Percentiles rank a stretch among this genome's conserved stretches.
These are phyloP conservation scores for Betta splendens DNA, from an alignment of 2,797 vertebrate species.

Conservation along the genomic window DNA sequence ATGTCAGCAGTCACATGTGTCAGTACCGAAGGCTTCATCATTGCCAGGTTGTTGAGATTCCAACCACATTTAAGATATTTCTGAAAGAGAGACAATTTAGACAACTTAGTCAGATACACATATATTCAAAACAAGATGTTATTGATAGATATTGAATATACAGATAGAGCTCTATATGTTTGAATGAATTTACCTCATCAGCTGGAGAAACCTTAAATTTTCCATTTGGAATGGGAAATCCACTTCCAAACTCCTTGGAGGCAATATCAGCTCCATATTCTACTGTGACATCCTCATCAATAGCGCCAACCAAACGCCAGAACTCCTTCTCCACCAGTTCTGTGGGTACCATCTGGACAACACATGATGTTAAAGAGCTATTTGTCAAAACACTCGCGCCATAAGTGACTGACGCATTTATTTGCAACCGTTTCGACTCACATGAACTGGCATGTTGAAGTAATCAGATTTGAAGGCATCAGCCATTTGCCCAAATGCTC, in stretches of 20 bases:
- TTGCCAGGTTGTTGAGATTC: conserved; percentile 98
- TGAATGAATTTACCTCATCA: conserved; percentile 85
- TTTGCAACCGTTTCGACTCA: conserved; percentile 72
- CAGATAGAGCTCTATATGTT: background rate
- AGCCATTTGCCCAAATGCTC: conserved; percentile 97
- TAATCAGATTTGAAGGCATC: conserved; percentile 98
- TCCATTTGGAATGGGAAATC: conserved; percentile 92
- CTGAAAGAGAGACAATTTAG: conserved; percentile 64
- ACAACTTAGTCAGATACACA: background rate
- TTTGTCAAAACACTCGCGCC: conserved; percentile 2
- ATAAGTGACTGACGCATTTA: background rate
- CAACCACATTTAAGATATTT: conserved; percentile 94
- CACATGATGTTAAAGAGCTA: background rate
- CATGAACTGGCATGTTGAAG: conserved; percentile 99
- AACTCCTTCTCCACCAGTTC: conserved; percentile 98
- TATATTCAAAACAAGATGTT: background rate
- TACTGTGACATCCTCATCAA: conserved; percentile 96
- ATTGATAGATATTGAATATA: background rate
- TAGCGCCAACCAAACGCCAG: conserved; percentile 95
- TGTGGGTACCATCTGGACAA: conserved; percentile 93
- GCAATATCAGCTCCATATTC: conserved; percentile 98
- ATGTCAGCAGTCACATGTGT: conserved; percentile 97
- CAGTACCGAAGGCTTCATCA: conserved; percentile 96
- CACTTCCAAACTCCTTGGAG: conserved; percentile 97
- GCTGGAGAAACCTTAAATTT: conserved; percentile 89